Evolutionary conservation across 2,113 vertebrate genomes (phyloP).

Genomic region (Nesospiza acunhae): DNA sequence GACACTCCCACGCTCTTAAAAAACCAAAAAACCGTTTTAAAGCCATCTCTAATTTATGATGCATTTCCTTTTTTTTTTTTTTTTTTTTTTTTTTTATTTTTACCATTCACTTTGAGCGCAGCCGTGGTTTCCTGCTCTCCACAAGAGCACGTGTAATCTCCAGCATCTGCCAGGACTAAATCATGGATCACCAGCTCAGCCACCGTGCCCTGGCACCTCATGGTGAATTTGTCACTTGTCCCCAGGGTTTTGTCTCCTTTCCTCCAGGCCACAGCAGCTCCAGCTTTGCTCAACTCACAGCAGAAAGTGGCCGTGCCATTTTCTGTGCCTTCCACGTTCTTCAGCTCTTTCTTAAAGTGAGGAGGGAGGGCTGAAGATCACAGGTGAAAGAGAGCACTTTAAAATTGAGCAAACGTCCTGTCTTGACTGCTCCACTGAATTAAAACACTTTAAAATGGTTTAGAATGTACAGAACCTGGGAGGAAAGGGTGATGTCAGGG

Average conservation of each 20-base stretch:
- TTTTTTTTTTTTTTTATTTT: slow-evolving; percentile 40
- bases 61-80: not conserved
- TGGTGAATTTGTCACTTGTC: slow-evolving; percentile 71
- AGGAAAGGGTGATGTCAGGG: not conserved
- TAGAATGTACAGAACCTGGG: not conserved
- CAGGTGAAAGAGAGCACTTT: slow-evolving; percentile 21
- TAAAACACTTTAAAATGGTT: not conserved
- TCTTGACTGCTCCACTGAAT: not conserved
- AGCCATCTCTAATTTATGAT: not conserved
- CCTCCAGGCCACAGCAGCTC: slow-evolving; percentile 57
- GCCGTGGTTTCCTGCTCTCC: slow-evolving; percentile 83
- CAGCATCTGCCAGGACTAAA: slow-evolving; percentile 72
- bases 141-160: slow-evolving; percentile 82
- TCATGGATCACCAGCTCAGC: slow-evolving; percentile 75
- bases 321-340: slow-evolving; percentile 45
- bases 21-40: not conserved
- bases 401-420: accelerated
- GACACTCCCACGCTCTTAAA: accelerated
- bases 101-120: slow-evolving; percentile 77
- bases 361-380: slow-evolving; percentile 61
- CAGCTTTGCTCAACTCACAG: slow-evolving; percentile 62
- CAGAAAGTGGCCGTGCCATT: slow-evolving; percentile 6
- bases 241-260: slow-evolving; percentile 52
- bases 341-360: slow-evolving; percentile 50
- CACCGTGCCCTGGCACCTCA: slow-evolving; percentile 63